phyloP scores from a whole-genome alignment of 92 coral and sea anemone genomes.

The Porites evermanni region DNA sequence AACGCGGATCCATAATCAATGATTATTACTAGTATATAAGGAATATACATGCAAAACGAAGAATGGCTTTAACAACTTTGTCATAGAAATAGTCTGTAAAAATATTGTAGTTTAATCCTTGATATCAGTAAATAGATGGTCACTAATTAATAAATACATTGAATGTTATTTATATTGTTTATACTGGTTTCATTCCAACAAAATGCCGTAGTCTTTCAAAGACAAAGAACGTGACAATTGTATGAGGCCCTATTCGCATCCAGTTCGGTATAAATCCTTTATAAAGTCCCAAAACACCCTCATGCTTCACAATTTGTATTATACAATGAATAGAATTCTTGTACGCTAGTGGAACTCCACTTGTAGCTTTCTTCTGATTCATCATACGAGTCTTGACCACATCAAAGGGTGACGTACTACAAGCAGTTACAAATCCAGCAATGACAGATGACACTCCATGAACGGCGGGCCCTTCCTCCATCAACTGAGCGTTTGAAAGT shows the following conservation, averaged over 20 bases:
- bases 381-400: slow-evolving; percentile 94
- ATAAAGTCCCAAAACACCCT: slow-evolving; percentile 89
- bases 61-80: no score
- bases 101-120: no score
- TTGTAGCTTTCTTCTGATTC: slow-evolving; percentile 82
- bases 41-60: no score
- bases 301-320: slow-evolving; percentile 74
- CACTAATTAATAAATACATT: no score
- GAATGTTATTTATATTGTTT: not conserved
- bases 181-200: slow-evolving; percentile 92
- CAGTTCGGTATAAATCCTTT: slow-evolving; percentile 97
- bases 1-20: no score
- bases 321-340: slow-evolving; percentile 79
- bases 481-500: slow-evolving; percentile 76
- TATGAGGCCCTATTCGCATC: slow-evolving; percentile 97
- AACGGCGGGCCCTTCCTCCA: slow-evolving; percentile 88
- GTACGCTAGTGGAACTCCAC: slow-evolving; percentile 72
- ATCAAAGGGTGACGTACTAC: slow-evolving; percentile 91
- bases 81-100: no score
- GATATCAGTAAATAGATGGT: not conserved
- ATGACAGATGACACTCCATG: slow-evolving; percentile 88
- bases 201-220: slow-evolving; percentile 83
- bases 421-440: slow-evolving; percentile 90
- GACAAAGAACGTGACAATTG: slow-evolving; percentile 92
- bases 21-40: no score